Conservation (phyloP, 53 echinoderm and acorn worm species). For the Apostichopus leukothele region DNA sequence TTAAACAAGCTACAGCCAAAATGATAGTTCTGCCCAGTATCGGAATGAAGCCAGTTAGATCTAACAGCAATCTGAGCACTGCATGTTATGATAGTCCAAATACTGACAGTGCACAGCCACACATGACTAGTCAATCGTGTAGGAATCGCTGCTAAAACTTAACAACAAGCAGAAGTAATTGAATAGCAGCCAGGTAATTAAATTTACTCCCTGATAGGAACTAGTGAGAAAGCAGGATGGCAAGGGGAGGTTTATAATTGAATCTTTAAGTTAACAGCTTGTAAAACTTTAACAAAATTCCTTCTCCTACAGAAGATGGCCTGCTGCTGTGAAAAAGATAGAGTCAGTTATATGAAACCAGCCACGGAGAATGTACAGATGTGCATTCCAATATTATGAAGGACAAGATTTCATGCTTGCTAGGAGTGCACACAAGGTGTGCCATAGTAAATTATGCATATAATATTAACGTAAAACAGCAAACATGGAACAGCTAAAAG, state of each 20-base stretch:
- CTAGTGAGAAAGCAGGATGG: not conserved
- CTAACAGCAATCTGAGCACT: no score
- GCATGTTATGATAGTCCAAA: not conserved
- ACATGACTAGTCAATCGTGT: conserved; percentile 15
- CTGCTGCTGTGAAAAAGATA: conserved; percentile 2
- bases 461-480: no score
- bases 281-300: conserved; percentile 13
- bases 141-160: conserved; percentile 28
- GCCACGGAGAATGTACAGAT: no score
- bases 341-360: not conserved
- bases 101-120: not conserved
- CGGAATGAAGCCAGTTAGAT: no score
- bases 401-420: no score
- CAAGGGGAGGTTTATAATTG: conserved; percentile 19
- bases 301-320: not conserved
- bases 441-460: no score
- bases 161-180: conserved; percentile 21
- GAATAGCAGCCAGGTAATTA: conserved; percentile 17
- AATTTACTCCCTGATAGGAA: conserved; percentile 18
- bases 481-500: no score
- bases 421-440: no score
- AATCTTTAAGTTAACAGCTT: conserved; percentile 30
- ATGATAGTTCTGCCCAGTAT: no score
- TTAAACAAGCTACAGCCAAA: no score
- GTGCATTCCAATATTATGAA: no score